A percentile compares a stretch with the other conserved stretches of the same genome.
These are phyloP conservation scores for Drosophila meridiana DNA, from an alignment of 2,888 invertebrate species.

Conservation along the genomic window DNA sequence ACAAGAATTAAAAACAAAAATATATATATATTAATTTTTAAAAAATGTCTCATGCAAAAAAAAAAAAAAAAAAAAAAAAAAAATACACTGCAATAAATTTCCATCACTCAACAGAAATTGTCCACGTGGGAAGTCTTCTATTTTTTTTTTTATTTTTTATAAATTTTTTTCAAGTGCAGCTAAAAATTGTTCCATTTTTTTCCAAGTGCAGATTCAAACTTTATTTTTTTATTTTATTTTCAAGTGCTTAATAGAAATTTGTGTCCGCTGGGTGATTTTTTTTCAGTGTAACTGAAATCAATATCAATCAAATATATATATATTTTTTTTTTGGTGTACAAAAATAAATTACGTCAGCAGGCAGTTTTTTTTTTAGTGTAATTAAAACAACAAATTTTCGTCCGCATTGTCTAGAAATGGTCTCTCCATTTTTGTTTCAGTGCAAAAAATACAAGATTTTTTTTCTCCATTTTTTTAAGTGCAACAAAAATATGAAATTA, in stretches of 20 bases:
- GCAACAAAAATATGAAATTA: slow-evolving; percentile 15
- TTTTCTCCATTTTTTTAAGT: slow-evolving; percentile 34
- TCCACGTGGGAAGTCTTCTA: slow-evolving; percentile 35
- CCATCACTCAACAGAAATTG: slow-evolving; percentile 25
- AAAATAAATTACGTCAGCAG: slow-evolving; percentile 9
- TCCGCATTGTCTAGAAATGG: slow-evolving; percentile 20
- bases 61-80: slow-evolving; percentile 18
- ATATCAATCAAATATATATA: background rate
- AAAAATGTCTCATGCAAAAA: background rate
- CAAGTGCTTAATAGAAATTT: slow-evolving; percentile 11
- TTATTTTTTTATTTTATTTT: slow-evolving; percentile 23
- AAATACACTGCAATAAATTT: slow-evolving; percentile 35
- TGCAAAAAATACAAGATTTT: background rate
- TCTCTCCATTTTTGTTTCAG: background rate
- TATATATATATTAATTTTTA: too few relatives aligned
- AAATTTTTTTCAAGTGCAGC: slow-evolving; percentile 43
- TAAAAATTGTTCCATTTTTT: slow-evolving; percentile 7
- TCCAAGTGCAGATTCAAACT: slow-evolving; percentile 29
- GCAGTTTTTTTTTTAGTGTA: slow-evolving; percentile 32
- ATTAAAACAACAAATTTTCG: background rate
- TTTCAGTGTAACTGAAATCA: slow-evolving; percentile 24
- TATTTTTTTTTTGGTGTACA: slow-evolving; percentile 31
- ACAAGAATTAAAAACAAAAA: slow-evolving; percentile 10
- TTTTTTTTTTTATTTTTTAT: background rate
- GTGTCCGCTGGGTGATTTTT: slow-evolving; percentile 16